A percentile compares a stretch with the other conserved stretches of the same genome.
Conservation (phyloP, 2,888 invertebrate genomes). For the Oscheius sp. region DNA sequence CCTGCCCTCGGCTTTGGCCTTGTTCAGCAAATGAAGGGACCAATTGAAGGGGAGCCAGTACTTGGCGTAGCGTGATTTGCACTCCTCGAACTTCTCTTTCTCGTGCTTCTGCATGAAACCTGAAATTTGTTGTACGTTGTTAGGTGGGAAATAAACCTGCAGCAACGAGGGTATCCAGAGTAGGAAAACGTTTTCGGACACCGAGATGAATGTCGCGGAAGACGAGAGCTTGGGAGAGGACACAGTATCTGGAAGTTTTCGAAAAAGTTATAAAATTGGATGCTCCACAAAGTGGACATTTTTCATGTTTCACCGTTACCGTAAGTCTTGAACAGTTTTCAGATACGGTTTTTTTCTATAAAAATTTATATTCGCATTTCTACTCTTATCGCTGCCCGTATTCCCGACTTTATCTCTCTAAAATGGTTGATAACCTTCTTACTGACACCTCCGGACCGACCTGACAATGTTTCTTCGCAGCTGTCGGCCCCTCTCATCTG, state of each 20-base stretch:
- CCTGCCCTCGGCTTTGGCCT: conserved; percentile 47
- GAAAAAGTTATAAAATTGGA: not conserved
- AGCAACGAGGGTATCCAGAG: conserved; percentile 52
- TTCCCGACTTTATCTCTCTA: too few relatives aligned
- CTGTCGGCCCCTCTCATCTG: conserved; percentile 56
- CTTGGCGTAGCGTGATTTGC: conserved; percentile 54
- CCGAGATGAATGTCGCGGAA: conserved; percentile 59
- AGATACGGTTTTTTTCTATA: too few relatives aligned
- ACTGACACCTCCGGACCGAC: conserved; percentile 31
- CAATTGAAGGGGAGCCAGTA: conserved; percentile 70
- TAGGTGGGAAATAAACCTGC: conserved; percentile 35
- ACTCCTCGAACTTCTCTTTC: conserved; percentile 51
- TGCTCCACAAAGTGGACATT: too few relatives aligned
- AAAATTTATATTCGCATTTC: too few relatives aligned
- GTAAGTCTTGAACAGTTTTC: too few relatives aligned
- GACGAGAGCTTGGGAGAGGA: conserved; percentile 56
- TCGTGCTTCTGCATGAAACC: conserved; percentile 57
- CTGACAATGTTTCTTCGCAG: conserved; percentile 63
- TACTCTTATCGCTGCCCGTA: too few relatives aligned
- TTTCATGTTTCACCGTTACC: too few relatives aligned
- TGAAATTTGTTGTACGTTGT: conserved; percentile 10
- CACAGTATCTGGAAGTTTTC: conserved; percentile 44
- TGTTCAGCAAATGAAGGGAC: conserved; percentile 59
- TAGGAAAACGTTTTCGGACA: conserved; percentile 56
- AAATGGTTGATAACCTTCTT: too few relatives aligned